phyloP scores from a whole-genome alignment of 2,797 vertebrate species.

The Gallirallus australis region DNA sequence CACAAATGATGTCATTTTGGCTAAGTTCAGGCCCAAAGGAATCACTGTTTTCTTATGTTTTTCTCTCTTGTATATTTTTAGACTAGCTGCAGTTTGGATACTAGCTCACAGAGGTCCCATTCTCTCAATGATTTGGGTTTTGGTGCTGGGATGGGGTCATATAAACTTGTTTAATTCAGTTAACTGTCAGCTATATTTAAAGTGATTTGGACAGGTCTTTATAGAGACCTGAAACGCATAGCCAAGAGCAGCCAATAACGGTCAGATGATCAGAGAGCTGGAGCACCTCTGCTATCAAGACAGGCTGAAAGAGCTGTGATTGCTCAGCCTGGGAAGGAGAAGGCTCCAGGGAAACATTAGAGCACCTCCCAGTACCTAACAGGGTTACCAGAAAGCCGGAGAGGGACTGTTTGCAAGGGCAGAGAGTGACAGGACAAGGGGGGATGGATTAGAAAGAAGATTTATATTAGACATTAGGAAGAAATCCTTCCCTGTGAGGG shows the following conservation, averaged over 20 bases:
- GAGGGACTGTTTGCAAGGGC: too few species aligned
- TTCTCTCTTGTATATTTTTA: not conserved
- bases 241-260: not conserved
- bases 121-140: not conserved
- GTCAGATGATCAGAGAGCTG: too few species aligned
- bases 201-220: not conserved
- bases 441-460: too few species aligned
- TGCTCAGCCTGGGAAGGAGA: too few species aligned
- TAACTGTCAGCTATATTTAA: not conserved
- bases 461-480: too few species aligned
- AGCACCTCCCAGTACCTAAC: too few species aligned
- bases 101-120: not conserved
- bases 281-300: too few species aligned
- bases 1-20: not conserved
- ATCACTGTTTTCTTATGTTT: not conserved
- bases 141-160: not conserved
- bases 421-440: too few species aligned
- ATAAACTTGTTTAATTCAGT: not conserved
- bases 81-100: not conserved
- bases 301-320: too few species aligned
- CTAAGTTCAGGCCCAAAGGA: not conserved
- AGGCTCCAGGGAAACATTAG: too few species aligned
- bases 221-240: not conserved
- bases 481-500: too few species aligned
- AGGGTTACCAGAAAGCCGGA: too few species aligned